phyloP scores from a whole-genome alignment of 2,888 invertebrate genomes.

The Aelia acuminata region DNA sequence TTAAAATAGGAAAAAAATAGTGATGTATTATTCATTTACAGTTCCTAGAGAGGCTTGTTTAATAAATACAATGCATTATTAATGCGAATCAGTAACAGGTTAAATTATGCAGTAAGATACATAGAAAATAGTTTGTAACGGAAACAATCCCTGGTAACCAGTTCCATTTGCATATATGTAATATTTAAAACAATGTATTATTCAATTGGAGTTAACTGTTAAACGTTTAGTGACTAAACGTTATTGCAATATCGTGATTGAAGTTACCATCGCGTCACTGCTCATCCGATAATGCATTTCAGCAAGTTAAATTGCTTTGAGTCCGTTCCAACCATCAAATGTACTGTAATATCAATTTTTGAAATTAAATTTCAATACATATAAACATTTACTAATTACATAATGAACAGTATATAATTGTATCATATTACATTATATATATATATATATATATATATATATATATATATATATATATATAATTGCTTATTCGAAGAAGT shows the following conservation, averaged over 20 bases:
- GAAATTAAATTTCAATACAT: too few relatives aligned
- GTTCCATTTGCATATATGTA: not conserved
- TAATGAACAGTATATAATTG: too few relatives aligned
- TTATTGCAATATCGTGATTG: not conserved
- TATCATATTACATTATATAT: too few relatives aligned
- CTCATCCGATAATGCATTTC: not conserved
- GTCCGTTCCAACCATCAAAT: not conserved
- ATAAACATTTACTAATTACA: too few relatives aligned
- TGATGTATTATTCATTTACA: conserved; percentile 12
- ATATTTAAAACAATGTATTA: not conserved
- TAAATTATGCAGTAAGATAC: not conserved
- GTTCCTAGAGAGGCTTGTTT: not conserved
- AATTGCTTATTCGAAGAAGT: too few relatives aligned
- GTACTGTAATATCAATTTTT: too few relatives aligned
- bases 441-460: too few relatives aligned
- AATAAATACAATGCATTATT: conserved; percentile 12
- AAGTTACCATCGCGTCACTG: not conserved
- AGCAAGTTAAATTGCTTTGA: conserved; percentile 4
- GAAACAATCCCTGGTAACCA: not conserved
- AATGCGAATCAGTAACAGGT: not conserved
- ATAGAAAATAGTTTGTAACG: not conserved
- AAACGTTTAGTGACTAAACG: not conserved
- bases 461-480: too few relatives aligned
- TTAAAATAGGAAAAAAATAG: not conserved
- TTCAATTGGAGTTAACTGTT: not conserved